These are phyloP conservation scores for Chondrilla cf. caribensis DNA, from an alignment of 37 sponge, comb jelly and placozoan genomes.

Conservation along the genomic window DNA sequence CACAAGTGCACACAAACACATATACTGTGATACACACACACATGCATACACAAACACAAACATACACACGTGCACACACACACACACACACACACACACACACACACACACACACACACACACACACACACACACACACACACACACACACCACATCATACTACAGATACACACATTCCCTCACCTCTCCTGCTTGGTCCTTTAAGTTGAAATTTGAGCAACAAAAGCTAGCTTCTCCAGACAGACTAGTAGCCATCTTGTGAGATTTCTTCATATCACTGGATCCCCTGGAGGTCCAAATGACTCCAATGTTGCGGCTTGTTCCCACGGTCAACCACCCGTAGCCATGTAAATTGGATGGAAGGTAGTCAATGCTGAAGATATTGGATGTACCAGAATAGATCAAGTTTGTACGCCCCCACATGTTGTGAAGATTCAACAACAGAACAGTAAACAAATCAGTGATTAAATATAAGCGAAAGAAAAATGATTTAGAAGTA, in stretches of 20 bases:
- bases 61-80: no score
- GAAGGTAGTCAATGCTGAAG: conserved; percentile 9
- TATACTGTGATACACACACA: no score
- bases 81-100: no score
- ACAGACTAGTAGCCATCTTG: background rate
- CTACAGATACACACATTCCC: background rate
- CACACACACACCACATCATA: background rate
- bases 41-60: no score
- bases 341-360: background rate
- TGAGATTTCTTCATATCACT: background rate
- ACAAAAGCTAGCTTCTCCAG: background rate
- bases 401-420: background rate
- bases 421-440: background rate
- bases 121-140: background rate
- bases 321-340: conserved; percentile 50
- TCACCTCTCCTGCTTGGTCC: conserved; percentile 45
- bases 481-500: background rate
- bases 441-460: background rate
- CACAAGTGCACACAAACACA: background rate
- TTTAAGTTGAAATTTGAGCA: conserved; percentile 40
- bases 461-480: background rate
- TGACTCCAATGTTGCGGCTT: conserved; percentile 12
- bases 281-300: conserved; percentile 1
- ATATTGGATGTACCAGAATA: background rate
- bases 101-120: no score